Base-by-base conservation (phyloP, 2,888 invertebrate genomes). In the Lottia gigantea region DNA sequence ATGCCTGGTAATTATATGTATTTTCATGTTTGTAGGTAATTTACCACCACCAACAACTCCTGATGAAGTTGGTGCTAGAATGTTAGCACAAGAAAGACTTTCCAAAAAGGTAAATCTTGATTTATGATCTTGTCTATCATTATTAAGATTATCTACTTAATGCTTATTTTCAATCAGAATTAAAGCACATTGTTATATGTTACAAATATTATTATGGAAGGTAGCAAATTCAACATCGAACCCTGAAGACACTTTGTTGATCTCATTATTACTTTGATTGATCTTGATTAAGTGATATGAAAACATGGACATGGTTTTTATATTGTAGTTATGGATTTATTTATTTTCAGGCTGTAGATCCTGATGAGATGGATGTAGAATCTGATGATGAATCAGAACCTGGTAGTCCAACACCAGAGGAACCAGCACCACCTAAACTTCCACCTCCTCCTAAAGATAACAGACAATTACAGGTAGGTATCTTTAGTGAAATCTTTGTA, bases 31-130 rank as follows among this genome's bases (percentile, higher is more conserved):
- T 80, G 25, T 73, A 85, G 88, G 89, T 16, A 95, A 97, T 86
- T 96, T 98, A 85, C 98, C 98, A 0, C 96, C 98, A 2, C 98
- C 98, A 0, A 98, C 98, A 0, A 98, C 96, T 7, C 97, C 98
- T 0, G 94, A 96, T 76, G 97, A 98, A 89, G 98, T 98, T 0
- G 98, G 98, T 2, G 96, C 97, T 1, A 91, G 98, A 70, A 94
- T 98, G 66, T 90, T 98, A 0, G 95, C 96, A 89, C 95, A 95
- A 88, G 92, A 92, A 77, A 80, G 90, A 73, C 84, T 80, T 46
- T 82, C 81, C 15, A 79, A 81, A 62, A 75, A 77, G 67, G 74
- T 64, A 25, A 25, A 23, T 61, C 61, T 61, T 8, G 11, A 11
- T 14, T 14, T 31, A 4, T 31, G 31, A n/a, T n/a, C n/a, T n/a